Percentiles rank a stretch among this genome's conserved stretches.
These are phyloP conservation scores for Morone chrysops DNA, from an alignment of 2,113 vertebrate species.

Conservation along the genomic window DNA sequence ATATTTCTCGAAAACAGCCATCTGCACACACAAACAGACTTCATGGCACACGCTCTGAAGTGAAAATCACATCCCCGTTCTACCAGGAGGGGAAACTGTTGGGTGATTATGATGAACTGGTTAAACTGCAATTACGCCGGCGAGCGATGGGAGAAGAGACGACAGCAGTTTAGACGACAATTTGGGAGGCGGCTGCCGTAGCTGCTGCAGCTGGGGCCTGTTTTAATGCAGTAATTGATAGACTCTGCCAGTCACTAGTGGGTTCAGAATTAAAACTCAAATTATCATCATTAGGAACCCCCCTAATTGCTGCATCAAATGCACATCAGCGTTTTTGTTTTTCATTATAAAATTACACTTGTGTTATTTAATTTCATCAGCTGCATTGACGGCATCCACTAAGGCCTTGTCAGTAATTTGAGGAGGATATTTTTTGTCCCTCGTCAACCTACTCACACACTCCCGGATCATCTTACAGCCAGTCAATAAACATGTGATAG, in stretches of 20 bases:
- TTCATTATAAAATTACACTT: slow-evolving; percentile 80
- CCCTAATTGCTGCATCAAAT: slow-evolving; percentile 82
- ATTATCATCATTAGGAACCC: slow-evolving; percentile 87
- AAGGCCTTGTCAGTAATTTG: slow-evolving; percentile 32
- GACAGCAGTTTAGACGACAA: slow-evolving; percentile 90
- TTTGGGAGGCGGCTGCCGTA: slow-evolving; percentile 89
- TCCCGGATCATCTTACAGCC: background rate
- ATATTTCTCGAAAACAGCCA: slow-evolving; percentile 23
- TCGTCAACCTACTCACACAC: background rate
- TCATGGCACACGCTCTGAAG: slow-evolving; percentile 12
- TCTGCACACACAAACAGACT: slow-evolving; percentile 44
- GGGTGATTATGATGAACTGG: slow-evolving; percentile 85
- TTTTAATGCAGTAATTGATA: slow-evolving; percentile 93
- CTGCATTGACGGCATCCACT: slow-evolving; percentile 44
- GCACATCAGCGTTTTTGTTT: slow-evolving; percentile 81
- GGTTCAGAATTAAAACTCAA: slow-evolving; percentile 93
- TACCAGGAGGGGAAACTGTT: slow-evolving; percentile 58
- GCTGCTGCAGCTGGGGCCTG: slow-evolving; percentile 89
- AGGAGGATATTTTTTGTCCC: slow-evolving; percentile 5
- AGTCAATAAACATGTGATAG: slow-evolving; percentile 39
- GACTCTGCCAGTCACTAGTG: slow-evolving; percentile 91
- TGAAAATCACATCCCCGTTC: slow-evolving; percentile 61
- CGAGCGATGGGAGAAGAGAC: slow-evolving; percentile 87
- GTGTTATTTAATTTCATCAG: slow-evolving; percentile 78
- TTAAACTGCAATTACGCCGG: slow-evolving; percentile 87